Evolutionary conservation across 2,113 vertebrate species (phyloP), one percentile per base, ranked within the genome.

Genomic region (Chloebia gouldiae): DNA sequence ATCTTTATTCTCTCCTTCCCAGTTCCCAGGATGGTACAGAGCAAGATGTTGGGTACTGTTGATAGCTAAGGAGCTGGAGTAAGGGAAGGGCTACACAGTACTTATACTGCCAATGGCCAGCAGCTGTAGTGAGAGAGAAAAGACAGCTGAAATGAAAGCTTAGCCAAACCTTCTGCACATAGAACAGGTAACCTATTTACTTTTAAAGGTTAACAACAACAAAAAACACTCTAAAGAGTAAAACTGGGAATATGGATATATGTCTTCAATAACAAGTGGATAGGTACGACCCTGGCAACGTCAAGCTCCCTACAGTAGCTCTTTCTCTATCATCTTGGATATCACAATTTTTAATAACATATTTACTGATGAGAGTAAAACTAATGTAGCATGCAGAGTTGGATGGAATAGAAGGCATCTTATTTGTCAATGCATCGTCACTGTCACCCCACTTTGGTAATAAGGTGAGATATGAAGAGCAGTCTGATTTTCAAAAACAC

Each of bases 381-480:
- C 72, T 94, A 96, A 96, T 68, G 85, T 81, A 94, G 92, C 93
- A 92, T 92, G 90, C 94, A 92, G 68, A 95, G 88, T 92, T 90
- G 64, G 88, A 95, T 91, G 76, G 85, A 81, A 88, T 40, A 78
- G 81, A 95, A 91, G n/a, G 88, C 76, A 91, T 66, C 81, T 83
- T 92, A 93, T 97, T 97, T 97, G 90, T 96, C 88, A 90, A 93
- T 92, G 88, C 37, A 54, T 66, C 0, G 3, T 94, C 92, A 90
- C 79, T 92, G 85, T 95, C 93, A 94, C 37, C 56, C 69, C 64
- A 71, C 71, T 88, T 90, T 56, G 39, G 79, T 92, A 93, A 78
- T 54, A 77, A 81, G 40, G 70, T 81, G n/a, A 90, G 65, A 64
- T 78, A 86, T 44, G 76, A 88, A 78, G 3, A 2, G 24, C 60